Evolutionary conservation across 2,113 vertebrate species (phyloP).

Genomic region (Oenanthe oenanthe): DNA sequence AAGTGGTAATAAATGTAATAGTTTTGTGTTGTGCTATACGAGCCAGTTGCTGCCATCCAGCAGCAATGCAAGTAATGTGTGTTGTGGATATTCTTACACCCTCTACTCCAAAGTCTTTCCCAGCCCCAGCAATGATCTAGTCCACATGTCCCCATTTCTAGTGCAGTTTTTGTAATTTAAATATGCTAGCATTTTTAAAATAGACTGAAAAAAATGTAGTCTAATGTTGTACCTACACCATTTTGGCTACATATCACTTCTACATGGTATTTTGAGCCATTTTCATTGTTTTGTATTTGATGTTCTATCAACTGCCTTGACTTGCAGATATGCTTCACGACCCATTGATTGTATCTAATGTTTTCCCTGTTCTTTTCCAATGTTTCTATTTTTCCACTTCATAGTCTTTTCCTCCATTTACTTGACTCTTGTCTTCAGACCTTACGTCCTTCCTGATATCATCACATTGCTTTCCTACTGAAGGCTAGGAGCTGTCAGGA

Average conservation of each 20-base stretch:
- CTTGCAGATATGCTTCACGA: slow-evolving; percentile 32
- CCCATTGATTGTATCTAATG: slow-evolving; percentile 37
- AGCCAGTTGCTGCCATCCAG: not conserved
- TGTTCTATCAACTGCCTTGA: not conserved
- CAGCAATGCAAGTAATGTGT: not conserved
- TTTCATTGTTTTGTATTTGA: slow-evolving; percentile 23
- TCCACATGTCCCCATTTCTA: not conserved
- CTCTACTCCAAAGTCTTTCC: not conserved
- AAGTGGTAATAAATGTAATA: not conserved
- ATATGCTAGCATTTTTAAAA: not conserved
- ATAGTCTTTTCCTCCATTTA: slow-evolving; percentile 1
- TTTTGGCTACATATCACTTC: not conserved
- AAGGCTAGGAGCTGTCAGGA: slow-evolving; percentile 28
- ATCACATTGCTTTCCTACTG: slow-evolving; percentile 10
- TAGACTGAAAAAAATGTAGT: not conserved
- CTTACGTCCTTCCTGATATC: not conserved
- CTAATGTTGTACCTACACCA: not conserved
- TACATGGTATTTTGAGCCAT: not conserved
- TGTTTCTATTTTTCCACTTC: slow-evolving; percentile 51
- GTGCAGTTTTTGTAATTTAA: not conserved
- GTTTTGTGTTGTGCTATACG: not conserved
- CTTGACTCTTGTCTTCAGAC: slow-evolving; percentile 44
- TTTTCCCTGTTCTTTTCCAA: slow-evolving; percentile 32
- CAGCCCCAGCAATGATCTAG: not conserved
- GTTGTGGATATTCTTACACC: not conserved